Evolutionary conservation across 2,888 invertebrate species (phyloP), one percentile per base, ranked within the genome.

Genomic region (Endomychus coccineus): DNA sequence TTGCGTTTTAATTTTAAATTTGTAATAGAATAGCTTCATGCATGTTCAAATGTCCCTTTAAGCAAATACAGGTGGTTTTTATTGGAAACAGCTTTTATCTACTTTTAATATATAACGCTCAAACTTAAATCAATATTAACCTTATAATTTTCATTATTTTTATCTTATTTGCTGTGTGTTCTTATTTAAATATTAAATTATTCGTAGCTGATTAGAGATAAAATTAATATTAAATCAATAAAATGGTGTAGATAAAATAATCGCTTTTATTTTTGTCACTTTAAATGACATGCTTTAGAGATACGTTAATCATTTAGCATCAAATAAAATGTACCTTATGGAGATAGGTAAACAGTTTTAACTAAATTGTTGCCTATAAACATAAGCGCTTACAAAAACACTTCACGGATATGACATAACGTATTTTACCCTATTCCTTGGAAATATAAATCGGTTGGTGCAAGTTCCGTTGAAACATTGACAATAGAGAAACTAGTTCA

Each of bases 221-320:
- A 55, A 55, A 54, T 54, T 54, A 55, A 49, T 48, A 51, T 46
- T 52, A 50, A 56, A 58, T 57, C 58, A 56, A 58, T 58, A 55
- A 27, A 27, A 15, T 19, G n/a, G 6, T n/a, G n/a, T 19, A 24
- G 36, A 37, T 37, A 37, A 37, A 28, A 31, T 23, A 24, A 37
- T 37, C 36, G 27, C 28, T 31, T 37, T 37, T 25, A 32, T 31
- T 37, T 37, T 36, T 31, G 30, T 31, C 30, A 37, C 25, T 37
- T 37, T 37, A 37, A 37, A 37, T 31, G 31, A 31, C 31, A 37
- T 37, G 36, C 31, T 21, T 6, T n/a, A n/a, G n/a, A n/a, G n/a
- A n/a, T n/a, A n/a, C n/a, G n/a, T n/a, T n/a, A n/a, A n/a, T n/a
- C n/a, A n/a, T n/a, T n/a, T n/a, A n/a, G n/a, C n/a, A n/a, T n/a